Evolutionary conservation across 2,113 vertebrate species (phyloP).

Genomic region (Zingel zingel): DNA sequence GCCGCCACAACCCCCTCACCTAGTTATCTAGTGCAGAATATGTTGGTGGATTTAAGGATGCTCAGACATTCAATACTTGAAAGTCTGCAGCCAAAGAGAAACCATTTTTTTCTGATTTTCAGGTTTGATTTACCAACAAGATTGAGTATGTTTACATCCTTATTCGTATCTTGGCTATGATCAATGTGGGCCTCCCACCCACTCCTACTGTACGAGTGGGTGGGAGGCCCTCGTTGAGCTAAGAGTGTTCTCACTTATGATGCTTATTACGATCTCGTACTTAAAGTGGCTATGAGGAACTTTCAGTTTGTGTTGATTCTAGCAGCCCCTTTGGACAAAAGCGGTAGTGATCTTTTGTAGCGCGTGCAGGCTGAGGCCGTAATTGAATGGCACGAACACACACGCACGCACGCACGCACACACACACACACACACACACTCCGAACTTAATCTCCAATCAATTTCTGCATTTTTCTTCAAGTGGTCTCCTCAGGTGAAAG

Average conservation of each 20-base stretch:
- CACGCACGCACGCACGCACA: neutral
- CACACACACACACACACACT: neutral
- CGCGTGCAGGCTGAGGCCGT: too few species aligned
- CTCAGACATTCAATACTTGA: neutral
- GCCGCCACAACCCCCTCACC: neutral
- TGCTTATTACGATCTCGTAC: neutral
- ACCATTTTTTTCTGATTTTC: neutral
- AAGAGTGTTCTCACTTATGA: neutral
- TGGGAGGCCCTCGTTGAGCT: neutral
- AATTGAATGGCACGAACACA: neutral
- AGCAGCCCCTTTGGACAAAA: too few species aligned
- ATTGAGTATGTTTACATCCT: neutral
- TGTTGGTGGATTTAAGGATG: neutral
- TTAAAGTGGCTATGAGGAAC: too few species aligned
- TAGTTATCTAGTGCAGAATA: too few species aligned
- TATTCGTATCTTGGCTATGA: neutral
- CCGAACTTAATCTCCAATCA: conserved; percentile 66
- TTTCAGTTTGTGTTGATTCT: too few species aligned
- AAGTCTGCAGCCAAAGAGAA: neutral
- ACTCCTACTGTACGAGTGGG: neutral
- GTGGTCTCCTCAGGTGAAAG: conserved; percentile 77
- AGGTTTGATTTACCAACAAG: too few species aligned
- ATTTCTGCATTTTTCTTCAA: conserved; percentile 72
- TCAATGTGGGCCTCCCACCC: too few species aligned
- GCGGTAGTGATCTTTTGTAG: too few species aligned